Base-by-base conservation (phyloP, 2,797 vertebrate genomes). In the Iguana delicatissima region DNA sequence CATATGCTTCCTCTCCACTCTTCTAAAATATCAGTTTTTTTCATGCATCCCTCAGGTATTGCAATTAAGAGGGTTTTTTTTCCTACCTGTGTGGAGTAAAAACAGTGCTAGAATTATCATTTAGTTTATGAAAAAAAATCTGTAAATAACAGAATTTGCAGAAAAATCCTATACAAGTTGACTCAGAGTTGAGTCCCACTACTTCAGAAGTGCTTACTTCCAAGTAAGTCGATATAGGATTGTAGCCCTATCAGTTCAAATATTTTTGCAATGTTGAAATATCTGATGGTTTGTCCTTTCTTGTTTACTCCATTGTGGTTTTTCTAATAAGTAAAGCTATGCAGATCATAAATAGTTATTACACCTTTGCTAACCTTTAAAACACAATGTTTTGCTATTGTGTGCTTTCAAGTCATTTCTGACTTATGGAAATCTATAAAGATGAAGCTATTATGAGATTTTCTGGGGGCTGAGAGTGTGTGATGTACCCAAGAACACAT, bases 1-100 rank as follows among this genome's bases (percentile, higher is more conserved):
- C 74, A 50, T 50, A 26, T 79, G n/a, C 72, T 32, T 38, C 38
- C 24, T n/a, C 57, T 84, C 57, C 42, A 26, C 18, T 62, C 46
- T 85, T 62, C 76, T 64, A 20, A 29, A 89, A 55, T 85, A 72
- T 85, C 74, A 89, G 22, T 81, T 81, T 24, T 59, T 67, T 89
- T 24, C 55, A 74, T 13, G 16, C 6, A 84, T 50, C 84, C 29
- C 59, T 81, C 52, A 1, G 12, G 50, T 46, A 79, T 22, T 32
- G 59, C 80, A 42, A 55, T 79, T 84, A 69, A 84, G 83, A n/a
- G n/a, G 24, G 42, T 46, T 46, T 52, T 77, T 46, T 3, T 84
- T 87, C 84, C 57, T 73, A 84, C 72, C 90, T 91, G 73, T 77
- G 57, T 55, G 50, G 62, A 35, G 29, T 72, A 38, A 76, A 42